Evolutionary conservation across 2,888 invertebrate genomes (phyloP), one percentile per base, ranked within the genome.

Genomic region (Cheilosia impressa): DNA sequence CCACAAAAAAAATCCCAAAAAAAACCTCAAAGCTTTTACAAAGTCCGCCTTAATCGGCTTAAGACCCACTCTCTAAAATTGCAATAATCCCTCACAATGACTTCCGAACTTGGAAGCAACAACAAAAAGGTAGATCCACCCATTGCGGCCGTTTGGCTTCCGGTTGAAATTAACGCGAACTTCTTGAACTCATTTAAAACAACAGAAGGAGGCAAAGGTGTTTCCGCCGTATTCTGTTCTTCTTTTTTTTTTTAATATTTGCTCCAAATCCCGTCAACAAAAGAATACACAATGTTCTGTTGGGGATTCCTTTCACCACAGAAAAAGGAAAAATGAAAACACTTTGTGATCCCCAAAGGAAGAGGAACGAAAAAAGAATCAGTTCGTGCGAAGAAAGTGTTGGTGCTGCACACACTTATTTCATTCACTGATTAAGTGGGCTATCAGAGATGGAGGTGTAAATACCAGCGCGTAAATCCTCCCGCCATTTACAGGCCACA

Each of bases 361-460:
- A 53, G 34, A 38, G 17, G 10, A 43, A 41, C 24, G 60, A 31
- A 47, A 82, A 19, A 71, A 0, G 24, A 43, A 17, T 15, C 41
- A 7, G 15, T 82, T 76, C 52, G 53, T 75, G 84, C 57, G 69
- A 79, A 69, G 69, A 84, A 60, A 79, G 45, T 79, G 75, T 27
- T 27, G 27, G 27, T 27, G 27, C 27, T 6, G 27, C 27, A 65
- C 45, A 68, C 52, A 63, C 73, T 68, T 53, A 38, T 83, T 73
- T 68, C 65, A 79, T 71, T 76, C 84, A 69, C 79, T 66, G 84
- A 76, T 82, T 76, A 82, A 82, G 81, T 82, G 81, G 81, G 76
- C 65, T 82, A 81, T 76, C 63, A 71, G 50, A 58, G 52, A 76
- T 76, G 57, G 63, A 73, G 69, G 73, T 84, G 73, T 78, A 62